Conservation (phyloP, 1,140 invertebrate species). For the Vanessa atalanta region DNA sequence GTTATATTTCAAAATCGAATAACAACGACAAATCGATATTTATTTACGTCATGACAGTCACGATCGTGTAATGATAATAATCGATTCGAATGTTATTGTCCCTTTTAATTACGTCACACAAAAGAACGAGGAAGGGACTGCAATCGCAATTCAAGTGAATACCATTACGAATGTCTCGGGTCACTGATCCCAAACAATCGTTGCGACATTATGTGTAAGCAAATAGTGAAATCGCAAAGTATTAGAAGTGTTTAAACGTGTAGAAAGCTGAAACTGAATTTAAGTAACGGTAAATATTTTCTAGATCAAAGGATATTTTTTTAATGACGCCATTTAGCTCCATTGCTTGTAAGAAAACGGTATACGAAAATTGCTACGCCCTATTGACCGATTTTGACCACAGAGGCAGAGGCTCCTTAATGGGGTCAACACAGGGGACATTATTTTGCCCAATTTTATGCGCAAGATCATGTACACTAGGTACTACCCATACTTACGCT, state of each 20-base stretch:
- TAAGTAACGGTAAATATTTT: background rate
- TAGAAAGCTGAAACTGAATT: constrained; percentile 3
- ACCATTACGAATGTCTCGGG: constrained; percentile 42
- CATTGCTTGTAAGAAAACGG: background rate
- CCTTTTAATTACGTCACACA: constrained; percentile 28
- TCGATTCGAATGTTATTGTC: constrained; percentile 11
- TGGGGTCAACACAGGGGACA: no score
- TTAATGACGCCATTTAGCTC: no score
- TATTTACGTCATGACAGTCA: background rate
- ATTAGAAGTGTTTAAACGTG: background rate
- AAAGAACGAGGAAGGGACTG: constrained; percentile 29
- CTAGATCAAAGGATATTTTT: no score
- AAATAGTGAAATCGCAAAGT: constrained; percentile 37
- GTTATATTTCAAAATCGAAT: constrained; percentile 3
- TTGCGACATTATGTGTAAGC: constrained; percentile 37
- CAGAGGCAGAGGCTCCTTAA: no score
- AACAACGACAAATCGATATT: background rate
- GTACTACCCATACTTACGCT: no score
- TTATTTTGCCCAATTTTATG: no score
- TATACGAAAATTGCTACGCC: background rate
- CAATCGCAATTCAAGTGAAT: constrained; percentile 15
- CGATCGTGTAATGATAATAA: constrained; percentile 8
- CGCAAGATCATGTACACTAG: no score
- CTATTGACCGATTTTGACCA: no score
- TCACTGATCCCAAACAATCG: constrained; percentile 51